Evolutionary conservation across 2,113 vertebrate species (phyloP).

Genomic region (Heliornis fulica): DNA sequence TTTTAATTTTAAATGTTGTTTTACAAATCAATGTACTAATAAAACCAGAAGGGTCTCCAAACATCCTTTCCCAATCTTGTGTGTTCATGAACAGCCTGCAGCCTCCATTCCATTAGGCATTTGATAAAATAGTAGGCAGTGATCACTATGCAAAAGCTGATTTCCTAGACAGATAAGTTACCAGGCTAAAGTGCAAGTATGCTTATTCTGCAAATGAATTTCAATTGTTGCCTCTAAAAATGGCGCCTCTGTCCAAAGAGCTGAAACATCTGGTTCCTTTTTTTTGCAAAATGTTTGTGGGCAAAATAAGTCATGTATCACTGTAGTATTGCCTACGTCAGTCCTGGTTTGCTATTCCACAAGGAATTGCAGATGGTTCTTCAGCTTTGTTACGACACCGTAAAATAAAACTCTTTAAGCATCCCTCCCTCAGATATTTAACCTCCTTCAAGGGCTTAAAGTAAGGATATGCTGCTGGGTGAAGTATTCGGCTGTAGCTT

Average conservation of each 20-base stretch:
- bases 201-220: neutral
- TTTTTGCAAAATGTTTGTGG: neutral
- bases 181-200: neutral
- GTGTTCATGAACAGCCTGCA: neutral
- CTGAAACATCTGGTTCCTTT: neutral
- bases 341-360: neutral
- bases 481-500: neutral
- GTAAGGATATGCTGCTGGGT: neutral
- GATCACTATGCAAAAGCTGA: neutral
- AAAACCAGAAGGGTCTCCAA: neutral
- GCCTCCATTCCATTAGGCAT: neutral
- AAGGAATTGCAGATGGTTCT: neutral
- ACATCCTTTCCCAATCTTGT: neutral
- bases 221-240: conserved; percentile 9
- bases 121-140: neutral
- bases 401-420: neutral
- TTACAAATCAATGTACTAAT: neutral
- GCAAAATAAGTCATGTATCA: neutral
- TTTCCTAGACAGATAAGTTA: conserved; percentile 3
- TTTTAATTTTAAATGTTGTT: neutral
- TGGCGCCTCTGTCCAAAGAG: neutral
- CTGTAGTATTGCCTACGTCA: neutral
- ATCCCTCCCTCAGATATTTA: neutral
- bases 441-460: neutral
- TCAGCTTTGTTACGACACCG: neutral